phyloP scores from a whole-genome alignment of 2,888 invertebrate species.

The Drosophila infuscata region DNA sequence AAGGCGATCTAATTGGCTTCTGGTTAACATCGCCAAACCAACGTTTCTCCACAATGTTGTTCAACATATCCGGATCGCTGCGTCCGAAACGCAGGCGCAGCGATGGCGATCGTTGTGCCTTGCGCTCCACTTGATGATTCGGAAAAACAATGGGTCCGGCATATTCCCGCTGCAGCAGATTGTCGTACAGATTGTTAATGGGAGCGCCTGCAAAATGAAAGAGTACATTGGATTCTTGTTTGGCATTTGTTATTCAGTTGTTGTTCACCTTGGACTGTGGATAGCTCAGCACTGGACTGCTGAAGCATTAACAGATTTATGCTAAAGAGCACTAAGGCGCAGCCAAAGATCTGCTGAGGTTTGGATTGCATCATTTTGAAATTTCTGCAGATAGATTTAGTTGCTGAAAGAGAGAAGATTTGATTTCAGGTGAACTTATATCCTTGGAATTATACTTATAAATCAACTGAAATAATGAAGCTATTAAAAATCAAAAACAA shows the following conservation, averaged over 20 bases:
- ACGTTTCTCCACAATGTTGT: slow-evolving; percentile 80
- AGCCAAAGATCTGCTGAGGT: slow-evolving; percentile 55
- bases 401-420: slow-evolving; percentile 26
- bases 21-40: slow-evolving; percentile 87
- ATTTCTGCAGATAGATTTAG: not conserved
- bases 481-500: not conserved
- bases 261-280: slow-evolving; percentile 16
- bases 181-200: slow-evolving; percentile 83
- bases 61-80: slow-evolving; percentile 87
- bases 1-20: slow-evolving; percentile 90
- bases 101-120: slow-evolving; percentile 91
- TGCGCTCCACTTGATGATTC: slow-evolving; percentile 89
- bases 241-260: not conserved
- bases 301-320: slow-evolving; percentile 50
- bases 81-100: slow-evolving; percentile 91
- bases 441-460: not conserved
- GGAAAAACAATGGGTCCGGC: slow-evolving; percentile 85
- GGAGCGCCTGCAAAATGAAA: slow-evolving; percentile 55
- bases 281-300: slow-evolving; percentile 59
- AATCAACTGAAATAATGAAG: not conserved
- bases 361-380: slow-evolving; percentile 57
- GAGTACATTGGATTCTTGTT: not conserved
- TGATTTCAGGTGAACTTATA: not conserved
- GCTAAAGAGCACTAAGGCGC: slow-evolving; percentile 51
- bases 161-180: slow-evolving; percentile 84